These are phyloP conservation scores for Watsonalla cultraria DNA, from an alignment of 2,888 invertebrate genomes.

Conservation along the genomic window DNA sequence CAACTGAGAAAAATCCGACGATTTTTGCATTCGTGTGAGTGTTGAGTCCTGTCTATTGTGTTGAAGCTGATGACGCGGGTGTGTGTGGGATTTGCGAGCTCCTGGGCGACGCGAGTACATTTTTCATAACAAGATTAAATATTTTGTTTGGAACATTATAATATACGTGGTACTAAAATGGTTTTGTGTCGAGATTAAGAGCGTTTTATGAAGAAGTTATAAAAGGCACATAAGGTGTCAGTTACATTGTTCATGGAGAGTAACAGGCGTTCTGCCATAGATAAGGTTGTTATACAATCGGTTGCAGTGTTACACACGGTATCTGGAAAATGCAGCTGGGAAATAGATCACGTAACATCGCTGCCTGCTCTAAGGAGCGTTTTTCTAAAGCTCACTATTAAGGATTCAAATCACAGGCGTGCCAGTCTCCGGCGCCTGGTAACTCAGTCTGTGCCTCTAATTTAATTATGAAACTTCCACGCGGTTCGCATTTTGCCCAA, in stretches of 20 bases:
- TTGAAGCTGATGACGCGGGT: constrained; percentile 7
- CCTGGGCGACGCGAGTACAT: constrained; percentile 2
- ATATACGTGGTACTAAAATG: too few species aligned
- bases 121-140: constrained; percentile 2
- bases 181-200: neutral
- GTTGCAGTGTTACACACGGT: neutral
- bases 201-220: neutral
- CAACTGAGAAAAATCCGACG: constrained; percentile 48
- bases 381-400: constrained; percentile 35
- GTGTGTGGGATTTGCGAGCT: constrained; percentile 23
- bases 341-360: constrained; percentile 25
- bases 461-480: constrained; percentile 50
- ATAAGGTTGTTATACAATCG: neutral
- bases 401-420: constrained; percentile 52
- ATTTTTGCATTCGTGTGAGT: constrained; percentile 28
- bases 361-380: constrained; percentile 17
- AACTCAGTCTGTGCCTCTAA: constrained; percentile 42
- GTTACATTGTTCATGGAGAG: neutral
- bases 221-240: neutral
- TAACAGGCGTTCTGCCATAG: neutral
- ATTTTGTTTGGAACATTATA: neutral
- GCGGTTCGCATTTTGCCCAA: constrained; percentile 23
- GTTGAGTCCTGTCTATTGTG: constrained; percentile 23
- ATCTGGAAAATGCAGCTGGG: neutral
- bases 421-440: constrained; percentile 34